Evolutionary conservation across 2,888 invertebrate genomes (phyloP).

Genomic region (Eupithecia subfuscata): DNA sequence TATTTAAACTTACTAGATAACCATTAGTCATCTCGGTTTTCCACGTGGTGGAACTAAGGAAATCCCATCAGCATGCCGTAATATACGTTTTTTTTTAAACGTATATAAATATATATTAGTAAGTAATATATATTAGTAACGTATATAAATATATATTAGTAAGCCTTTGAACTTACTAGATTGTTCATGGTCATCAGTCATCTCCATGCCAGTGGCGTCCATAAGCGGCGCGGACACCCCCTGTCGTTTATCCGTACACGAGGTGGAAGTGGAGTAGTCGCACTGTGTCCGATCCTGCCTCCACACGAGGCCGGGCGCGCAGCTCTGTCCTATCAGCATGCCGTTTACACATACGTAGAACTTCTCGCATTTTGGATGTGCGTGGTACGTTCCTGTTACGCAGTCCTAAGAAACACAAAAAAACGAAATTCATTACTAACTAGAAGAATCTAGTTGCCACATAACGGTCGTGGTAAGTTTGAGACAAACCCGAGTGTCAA

Average conservation of each 20-base stretch:
- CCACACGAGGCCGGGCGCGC: slow-evolving; percentile 91
- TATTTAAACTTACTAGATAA: slow-evolving; percentile 39
- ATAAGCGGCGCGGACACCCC: slow-evolving; percentile 56
- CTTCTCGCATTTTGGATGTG: slow-evolving; percentile 88
- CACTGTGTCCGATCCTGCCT: slow-evolving; percentile 87
- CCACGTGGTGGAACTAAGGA: slow-evolving; percentile 87
- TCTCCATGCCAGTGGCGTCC: slow-evolving; percentile 56
- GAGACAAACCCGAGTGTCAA: not conserved
- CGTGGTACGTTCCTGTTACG: slow-evolving; percentile 89
- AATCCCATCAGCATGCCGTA: slow-evolving; percentile 63
- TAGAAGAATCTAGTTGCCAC: not conserved
- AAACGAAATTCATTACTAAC: not conserved
- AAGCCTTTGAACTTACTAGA: slow-evolving; percentile 41
- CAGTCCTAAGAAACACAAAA: slow-evolving; percentile 73
- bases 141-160: too few species aligned
- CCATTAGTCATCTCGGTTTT: slow-evolving; percentile 56
- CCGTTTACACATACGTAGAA: slow-evolving; percentile 92
- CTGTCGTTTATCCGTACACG: slow-evolving; percentile 80
- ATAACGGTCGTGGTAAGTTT: not conserved
- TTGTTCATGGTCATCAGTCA: slow-evolving; percentile 54
- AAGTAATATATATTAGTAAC: too few species aligned
- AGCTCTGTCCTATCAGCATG: slow-evolving; percentile 87
- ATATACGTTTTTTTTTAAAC: not conserved
- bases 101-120: too few species aligned
- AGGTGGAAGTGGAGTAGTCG: slow-evolving; percentile 88